Evolutionary conservation across 2,113 vertebrate genomes (phyloP), one percentile per base, ranked within the genome.

Genomic region (Tapirus terrestris): DNA sequence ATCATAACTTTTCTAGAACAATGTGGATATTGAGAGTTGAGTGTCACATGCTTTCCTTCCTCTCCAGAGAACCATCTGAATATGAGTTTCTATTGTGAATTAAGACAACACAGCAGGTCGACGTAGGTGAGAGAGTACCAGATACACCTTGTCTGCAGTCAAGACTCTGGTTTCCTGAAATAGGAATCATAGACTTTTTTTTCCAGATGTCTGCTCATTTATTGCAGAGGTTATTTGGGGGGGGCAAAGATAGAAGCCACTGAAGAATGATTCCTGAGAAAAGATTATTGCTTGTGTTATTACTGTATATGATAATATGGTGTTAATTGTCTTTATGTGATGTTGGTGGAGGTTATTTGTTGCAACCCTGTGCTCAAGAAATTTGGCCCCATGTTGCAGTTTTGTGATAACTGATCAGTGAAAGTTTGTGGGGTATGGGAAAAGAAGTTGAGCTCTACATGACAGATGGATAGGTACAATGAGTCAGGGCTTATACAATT

Each of bases 1-100:
- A 85, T n/a, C 9, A 29, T 63, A 89, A 82, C 21, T 58, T 97
- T 76, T 86, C 72, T 67, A 93, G 43, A 88, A 58, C 12, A 95
- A 48, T 86, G 21, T n/a, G 29, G 13, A 53, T 72, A 12, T 5
- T 51, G 5, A 77, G 31, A 51, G 20, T 33, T 94, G 14, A 89
- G 60, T 33, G 27, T 88, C 33, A 48, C 2, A 20, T 39, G 11
- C 36, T 51, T 91, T 67, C 4, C 3, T 45, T 51, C 31, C 9
- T 68, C 4, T 45, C 13, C 33, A 80, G 18, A 80, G 39, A 89
- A 68, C 27, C 3, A 56, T 16, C 18, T 33, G 36, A 61, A 36
- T 89, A 5, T 89, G 79, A 65, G 2, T 81, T 68, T 68, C 6
- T 63, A 2, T 81, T 75, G 70, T 39, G 51, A 61, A 75, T 61